Evolutionary conservation across 2,113 vertebrate species (phyloP).

Genomic region (Microcebus murinus): DNA sequence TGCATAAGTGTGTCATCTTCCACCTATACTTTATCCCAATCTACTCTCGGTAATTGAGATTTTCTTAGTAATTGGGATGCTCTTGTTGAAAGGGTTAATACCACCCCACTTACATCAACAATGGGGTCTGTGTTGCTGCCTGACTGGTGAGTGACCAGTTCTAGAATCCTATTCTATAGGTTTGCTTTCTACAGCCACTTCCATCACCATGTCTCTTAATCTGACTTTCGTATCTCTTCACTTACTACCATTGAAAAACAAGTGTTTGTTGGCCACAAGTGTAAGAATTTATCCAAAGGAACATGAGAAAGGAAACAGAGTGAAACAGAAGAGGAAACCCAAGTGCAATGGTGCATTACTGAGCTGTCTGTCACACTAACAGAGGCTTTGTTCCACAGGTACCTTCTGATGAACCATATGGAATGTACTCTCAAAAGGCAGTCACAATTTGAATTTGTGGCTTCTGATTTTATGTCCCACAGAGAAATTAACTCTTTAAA

Average conservation of each 20-base stretch:
- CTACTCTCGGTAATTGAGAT: not conserved
- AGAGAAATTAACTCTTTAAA: not conserved
- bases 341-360: not conserved
- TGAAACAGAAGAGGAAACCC: not conserved
- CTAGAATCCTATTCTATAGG: not conserved
- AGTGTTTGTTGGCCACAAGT: not conserved
- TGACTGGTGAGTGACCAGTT: not conserved
- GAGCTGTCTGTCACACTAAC: not conserved
- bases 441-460: not conserved
- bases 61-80: not conserved
- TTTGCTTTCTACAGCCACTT: not conserved
- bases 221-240: not conserved
- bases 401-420: not conserved
- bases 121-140: not conserved
- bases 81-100: not conserved
- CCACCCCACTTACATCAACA: not conserved
- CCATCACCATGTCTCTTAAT: not conserved
- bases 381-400: not conserved
- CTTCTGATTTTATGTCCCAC: not conserved
- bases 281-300: not conserved
- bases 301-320: not conserved
- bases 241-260: not conserved
- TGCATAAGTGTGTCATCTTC: not conserved
- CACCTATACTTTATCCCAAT: not conserved
- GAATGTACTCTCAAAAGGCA: not conserved